Evolutionary conservation across 2,797 vertebrate species (phyloP), one percentile per base, ranked within the genome.

Genomic region (Cyprinella venusta): DNA sequence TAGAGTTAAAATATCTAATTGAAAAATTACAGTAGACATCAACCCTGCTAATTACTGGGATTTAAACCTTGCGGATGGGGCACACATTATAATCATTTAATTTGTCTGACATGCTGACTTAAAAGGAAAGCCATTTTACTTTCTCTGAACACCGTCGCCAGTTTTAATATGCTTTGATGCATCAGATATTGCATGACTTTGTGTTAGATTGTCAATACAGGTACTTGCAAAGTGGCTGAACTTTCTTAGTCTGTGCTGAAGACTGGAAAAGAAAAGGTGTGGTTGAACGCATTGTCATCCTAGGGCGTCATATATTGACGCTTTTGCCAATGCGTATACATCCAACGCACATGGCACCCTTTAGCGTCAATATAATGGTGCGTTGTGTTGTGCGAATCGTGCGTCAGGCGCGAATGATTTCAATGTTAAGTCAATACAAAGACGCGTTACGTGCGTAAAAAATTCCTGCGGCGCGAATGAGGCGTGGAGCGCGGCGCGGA

Each of bases 11-110:
- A 91, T 90, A 92, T 94, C 93, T 93, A 91, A 94, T 94, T 92
- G 93, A 91, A 91, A 93, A 91, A 94, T 89, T 90, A 91, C 91
- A 83, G 67, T 76, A 88, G 91, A 94, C 92, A 93, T 94, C 95
- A 94, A 93, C 93, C 91, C 87, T 50, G 81, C 90, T 95, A 94
- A 95, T 94, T 93, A 91, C 90, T 52, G 54, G 19, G 80, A 79
- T 84, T 84, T 80, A 85, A 86, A 59, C 64, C 80, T 68, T 56
- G 70, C 52, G 71, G 70, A 52, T 75, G 70, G 54, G 3, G 15
- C 42, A 24, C 18, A 65, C 50, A 30, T 83, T 63, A 84, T 78
- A 86, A 69, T 67, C 36, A 71, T 56, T 82, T 76, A 21, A 72
- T 61, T 67, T 65, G 50, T 54, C 48, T n/a, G 52, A 79, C 38